Conservation (phyloP, 2,797 vertebrate genomes). For the Pseudopleuronectes americanus region DNA sequence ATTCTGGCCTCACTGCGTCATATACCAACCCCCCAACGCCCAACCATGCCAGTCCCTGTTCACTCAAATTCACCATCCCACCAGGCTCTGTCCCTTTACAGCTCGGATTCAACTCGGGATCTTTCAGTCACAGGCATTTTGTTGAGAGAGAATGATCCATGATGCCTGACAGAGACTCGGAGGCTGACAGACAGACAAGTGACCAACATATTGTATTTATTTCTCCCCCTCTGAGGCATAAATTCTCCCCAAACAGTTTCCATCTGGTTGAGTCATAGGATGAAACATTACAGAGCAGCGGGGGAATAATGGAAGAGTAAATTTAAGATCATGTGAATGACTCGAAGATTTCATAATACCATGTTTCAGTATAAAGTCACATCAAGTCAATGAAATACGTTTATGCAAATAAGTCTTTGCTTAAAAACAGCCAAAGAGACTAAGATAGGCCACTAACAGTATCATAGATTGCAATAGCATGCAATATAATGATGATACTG, state of each 20-base stretch:
- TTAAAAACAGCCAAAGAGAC: not conserved
- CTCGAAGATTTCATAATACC: too few relatives aligned
- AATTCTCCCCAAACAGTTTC: slow-evolving; percentile 20
- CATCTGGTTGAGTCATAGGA: slow-evolving; percentile 27
- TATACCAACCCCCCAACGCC: slow-evolving; percentile 32
- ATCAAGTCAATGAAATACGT: not conserved
- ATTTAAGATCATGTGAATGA: not conserved
- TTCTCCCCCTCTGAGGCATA: not conserved
- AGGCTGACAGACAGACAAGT: slow-evolving; percentile 27
- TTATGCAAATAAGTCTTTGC: not conserved
- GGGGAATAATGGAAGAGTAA: not conserved
- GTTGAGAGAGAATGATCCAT: too few relatives aligned
- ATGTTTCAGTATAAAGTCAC: too few relatives aligned
- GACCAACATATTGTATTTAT: slow-evolving; percentile 16
- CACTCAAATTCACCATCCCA: slow-evolving; percentile 46
- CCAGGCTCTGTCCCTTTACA: slow-evolving; percentile 22
- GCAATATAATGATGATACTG: too few relatives aligned
- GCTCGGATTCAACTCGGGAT: slow-evolving; percentile 4
- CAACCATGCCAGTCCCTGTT: slow-evolving; percentile 46
- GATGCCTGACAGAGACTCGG: not conserved
- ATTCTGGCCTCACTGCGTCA: slow-evolving; percentile 63
- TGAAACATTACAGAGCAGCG: not conserved
- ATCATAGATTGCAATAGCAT: too few relatives aligned
- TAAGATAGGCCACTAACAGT: not conserved
- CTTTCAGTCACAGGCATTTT: not conserved